phyloP scores from a whole-genome alignment of 1,140 invertebrate genomes.

The Periplaneta americana region DNA sequence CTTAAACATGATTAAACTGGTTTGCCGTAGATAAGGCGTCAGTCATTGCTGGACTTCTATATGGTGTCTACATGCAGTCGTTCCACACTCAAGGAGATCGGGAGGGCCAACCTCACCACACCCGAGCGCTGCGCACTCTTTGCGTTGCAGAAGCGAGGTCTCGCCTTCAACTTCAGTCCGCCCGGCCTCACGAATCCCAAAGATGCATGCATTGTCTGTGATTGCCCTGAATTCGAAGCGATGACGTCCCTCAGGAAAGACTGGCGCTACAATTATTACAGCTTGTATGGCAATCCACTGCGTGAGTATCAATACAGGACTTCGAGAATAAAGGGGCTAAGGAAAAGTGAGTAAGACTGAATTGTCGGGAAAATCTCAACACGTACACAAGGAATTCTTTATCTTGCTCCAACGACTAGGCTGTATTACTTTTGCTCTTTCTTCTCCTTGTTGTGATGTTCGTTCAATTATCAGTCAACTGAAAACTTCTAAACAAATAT shows the following conservation, averaged over 20 bases:
- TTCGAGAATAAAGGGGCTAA: no score
- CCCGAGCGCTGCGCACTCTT: conserved; percentile 44
- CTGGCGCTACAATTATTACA: conserved; percentile 52
- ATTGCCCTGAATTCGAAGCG: conserved; percentile 51
- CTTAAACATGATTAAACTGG: no score
- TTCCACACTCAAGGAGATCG: not conserved
- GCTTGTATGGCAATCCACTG: conserved; percentile 43
- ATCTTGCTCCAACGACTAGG: no score
- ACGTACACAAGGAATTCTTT: no score
- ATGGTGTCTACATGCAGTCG: not conserved
- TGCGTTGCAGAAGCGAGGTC: conserved; percentile 47
- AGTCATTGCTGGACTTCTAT: not conserved
- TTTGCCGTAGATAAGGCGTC: not conserved
- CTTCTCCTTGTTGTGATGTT: no score
- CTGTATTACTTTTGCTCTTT: no score
- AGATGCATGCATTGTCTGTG: conserved; percentile 41
- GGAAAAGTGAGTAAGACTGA: no score
- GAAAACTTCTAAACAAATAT: no score
- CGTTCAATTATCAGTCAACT: no score
- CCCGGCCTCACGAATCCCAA: conserved; percentile 27
- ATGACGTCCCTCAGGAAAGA: conserved; percentile 43
- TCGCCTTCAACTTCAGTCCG: conserved; percentile 55
- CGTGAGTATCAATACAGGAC: conserved; percentile 44
- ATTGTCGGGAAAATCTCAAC: no score
- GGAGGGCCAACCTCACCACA: not conserved